Evolutionary conservation across 2,888 invertebrate species (phyloP).

Genomic region (Epirrita christyi): DNA sequence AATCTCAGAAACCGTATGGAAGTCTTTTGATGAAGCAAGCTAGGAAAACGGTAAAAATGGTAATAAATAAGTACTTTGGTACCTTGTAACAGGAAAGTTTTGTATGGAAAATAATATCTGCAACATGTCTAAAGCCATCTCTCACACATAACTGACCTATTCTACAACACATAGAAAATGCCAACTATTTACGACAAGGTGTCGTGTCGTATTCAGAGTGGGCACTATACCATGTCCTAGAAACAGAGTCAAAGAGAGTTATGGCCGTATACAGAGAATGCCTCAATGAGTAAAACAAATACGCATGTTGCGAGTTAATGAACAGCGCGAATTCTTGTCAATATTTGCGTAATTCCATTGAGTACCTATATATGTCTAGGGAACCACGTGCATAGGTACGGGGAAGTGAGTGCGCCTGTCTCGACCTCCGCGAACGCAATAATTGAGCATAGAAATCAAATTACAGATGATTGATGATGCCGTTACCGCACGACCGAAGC

Average conservation of each 20-base stretch:
- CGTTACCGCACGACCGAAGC: constrained; percentile 81
- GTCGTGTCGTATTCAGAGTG: constrained; percentile 27
- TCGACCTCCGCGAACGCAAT: constrained; percentile 82
- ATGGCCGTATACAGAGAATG: constrained; percentile 17
- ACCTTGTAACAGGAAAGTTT: background rate
- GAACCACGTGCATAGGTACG: constrained; percentile 56
- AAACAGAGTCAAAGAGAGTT: constrained; percentile 20
- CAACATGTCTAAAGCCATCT: constrained; percentile 7
- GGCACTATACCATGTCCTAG: constrained; percentile 22
- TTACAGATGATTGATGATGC: constrained; percentile 84
- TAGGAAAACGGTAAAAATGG: constrained; percentile 5
- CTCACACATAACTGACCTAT: constrained; percentile 8
- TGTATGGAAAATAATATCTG: background rate
- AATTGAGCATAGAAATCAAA: constrained; percentile 85
- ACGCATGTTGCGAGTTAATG: constrained; percentile 17
- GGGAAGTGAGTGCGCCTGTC: constrained; percentile 66
- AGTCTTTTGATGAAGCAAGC: background rate
- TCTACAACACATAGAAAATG: constrained; percentile 15
- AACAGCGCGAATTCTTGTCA: constrained; percentile 31
- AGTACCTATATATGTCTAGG: constrained; percentile 46
- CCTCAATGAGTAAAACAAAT: constrained; percentile 28
- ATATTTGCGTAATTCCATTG: constrained; percentile 45
- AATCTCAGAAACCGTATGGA: constrained; percentile 1
- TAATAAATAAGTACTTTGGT: background rate
- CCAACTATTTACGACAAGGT: constrained; percentile 23